A percentile compares a stretch with the other conserved stretches of the same genome.
Conservation (phyloP, 2,113 vertebrate species). For the Prunella fulvescens region DNA sequence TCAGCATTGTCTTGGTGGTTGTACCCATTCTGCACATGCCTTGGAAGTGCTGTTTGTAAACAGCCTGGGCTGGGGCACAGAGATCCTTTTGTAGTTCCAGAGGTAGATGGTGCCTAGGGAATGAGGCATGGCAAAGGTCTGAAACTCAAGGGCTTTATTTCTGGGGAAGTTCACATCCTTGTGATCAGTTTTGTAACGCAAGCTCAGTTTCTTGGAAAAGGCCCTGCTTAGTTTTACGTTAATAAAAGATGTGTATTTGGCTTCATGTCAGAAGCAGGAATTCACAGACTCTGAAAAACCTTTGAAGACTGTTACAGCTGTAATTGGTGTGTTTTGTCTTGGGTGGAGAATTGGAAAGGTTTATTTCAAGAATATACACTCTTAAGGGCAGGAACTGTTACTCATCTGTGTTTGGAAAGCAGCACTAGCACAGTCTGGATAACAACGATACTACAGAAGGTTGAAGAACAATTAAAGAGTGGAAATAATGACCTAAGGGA, state of each 20-base stretch:
- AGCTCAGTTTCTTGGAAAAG: background rate
- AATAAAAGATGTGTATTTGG: constrained; percentile 14
- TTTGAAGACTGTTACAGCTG: constrained; percentile 16
- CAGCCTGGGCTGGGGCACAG: background rate
- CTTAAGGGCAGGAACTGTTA: constrained; percentile 65
- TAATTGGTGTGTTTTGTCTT: constrained; percentile 47
- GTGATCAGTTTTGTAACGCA: background rate
- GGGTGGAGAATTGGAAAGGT: constrained; percentile 43
- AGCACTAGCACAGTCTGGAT: background rate
- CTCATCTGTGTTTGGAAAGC: constrained; percentile 59
- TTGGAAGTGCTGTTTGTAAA: background rate
- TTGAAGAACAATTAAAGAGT: constrained; percentile 58
- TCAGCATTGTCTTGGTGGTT: background rate
- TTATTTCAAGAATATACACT: constrained; percentile 30
- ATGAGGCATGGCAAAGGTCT: background rate
- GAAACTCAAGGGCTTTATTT: background rate
- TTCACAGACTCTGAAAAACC: background rate
- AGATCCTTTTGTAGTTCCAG: background rate
- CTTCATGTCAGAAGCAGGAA: constrained; percentile 22
- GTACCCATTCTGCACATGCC: accelerated
- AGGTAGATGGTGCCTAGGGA: background rate
- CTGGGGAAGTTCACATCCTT: background rate
- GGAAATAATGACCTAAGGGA: constrained; percentile 58
- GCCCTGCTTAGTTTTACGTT: background rate
- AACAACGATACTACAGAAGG: constrained; percentile 50